phyloP scores from a whole-genome alignment of 2,797 vertebrate genomes.

The Gymnocypris eckloni region DNA sequence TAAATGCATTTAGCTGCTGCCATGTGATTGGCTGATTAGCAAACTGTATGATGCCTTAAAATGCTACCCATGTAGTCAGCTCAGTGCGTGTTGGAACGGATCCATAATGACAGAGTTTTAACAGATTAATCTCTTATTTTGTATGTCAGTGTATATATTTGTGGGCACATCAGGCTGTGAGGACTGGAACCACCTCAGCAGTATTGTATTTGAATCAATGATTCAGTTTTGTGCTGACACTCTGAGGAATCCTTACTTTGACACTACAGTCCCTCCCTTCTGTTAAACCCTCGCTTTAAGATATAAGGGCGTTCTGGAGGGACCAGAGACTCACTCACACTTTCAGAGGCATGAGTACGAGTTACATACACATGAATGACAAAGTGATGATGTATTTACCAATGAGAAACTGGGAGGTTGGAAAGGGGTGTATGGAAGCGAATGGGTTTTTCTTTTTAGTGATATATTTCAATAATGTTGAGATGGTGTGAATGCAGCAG shows the following conservation, averaged over 20 bases:
- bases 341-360: neutral
- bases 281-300: slow-evolving; percentile 72
- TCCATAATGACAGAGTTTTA: neutral
- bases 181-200: slow-evolving; percentile 87
- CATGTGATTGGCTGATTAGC: too few species aligned
- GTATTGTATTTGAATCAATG: slow-evolving; percentile 94
- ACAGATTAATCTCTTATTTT: neutral
- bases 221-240: slow-evolving; percentile 91
- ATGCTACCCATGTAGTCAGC: neutral
- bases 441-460: neutral
- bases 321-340: neutral
- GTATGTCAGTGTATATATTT: slow-evolving; percentile 39
- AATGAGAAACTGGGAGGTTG: neutral
- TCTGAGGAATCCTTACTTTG: slow-evolving; percentile 84
- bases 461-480: neutral
- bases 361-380: neutral
- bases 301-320: slow-evolving; percentile 75
- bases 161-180: slow-evolving; percentile 83
- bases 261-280: slow-evolving; percentile 79
- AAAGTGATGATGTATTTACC: neutral
- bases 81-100: neutral
- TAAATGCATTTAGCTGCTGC: too few species aligned
- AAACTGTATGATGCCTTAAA: neutral
- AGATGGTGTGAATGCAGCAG: neutral
- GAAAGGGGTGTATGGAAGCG: too few species aligned